Percentiles rank a stretch among this genome's conserved stretches.
Evolutionary conservation across 1,140 invertebrate genomes (phyloP).

Genomic region (Brachionus plicatilis): DNA sequence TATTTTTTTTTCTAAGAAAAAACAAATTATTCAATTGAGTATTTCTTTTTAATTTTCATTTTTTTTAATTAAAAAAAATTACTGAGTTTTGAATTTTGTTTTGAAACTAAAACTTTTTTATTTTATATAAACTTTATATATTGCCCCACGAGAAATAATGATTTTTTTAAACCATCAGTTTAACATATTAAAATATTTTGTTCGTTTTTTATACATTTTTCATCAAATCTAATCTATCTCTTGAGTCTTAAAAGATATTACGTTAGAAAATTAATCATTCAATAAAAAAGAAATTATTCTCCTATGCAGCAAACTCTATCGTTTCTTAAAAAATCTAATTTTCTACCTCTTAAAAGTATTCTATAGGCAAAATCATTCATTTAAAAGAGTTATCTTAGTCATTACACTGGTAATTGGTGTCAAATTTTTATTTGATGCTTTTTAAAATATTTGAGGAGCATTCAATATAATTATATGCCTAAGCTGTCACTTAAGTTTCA

Average conservation of each 20-base stretch:
- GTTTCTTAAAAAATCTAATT: not conserved
- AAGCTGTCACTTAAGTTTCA: too few species aligned
- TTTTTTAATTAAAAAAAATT: not conserved
- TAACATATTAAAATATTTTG: not conserved
- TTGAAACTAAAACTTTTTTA: not conserved
- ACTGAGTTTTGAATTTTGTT: not conserved
- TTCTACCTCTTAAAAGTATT: not conserved
- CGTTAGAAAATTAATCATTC: not conserved
- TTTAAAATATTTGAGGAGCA: too few species aligned
- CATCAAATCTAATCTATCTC: not conserved
- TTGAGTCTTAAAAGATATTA: not conserved
- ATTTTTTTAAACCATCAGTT: too few species aligned
- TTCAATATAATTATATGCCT: too few species aligned
- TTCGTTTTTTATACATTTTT: not conserved
- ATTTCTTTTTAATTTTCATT: not conserved
- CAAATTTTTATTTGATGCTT: too few species aligned
- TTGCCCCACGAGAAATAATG: not conserved
- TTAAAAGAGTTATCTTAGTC: too few species aligned
- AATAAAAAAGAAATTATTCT: not conserved
- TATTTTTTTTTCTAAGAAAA: not conserved
- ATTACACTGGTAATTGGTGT: too few species aligned
- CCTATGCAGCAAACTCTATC: not conserved
- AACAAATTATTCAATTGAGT: not conserved
- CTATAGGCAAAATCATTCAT: too few species aligned
- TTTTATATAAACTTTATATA: too few species aligned